These are phyloP conservation scores for Drosophila ficusphila DNA, from an alignment of 1,140 invertebrate genomes.

Conservation along the genomic window DNA sequence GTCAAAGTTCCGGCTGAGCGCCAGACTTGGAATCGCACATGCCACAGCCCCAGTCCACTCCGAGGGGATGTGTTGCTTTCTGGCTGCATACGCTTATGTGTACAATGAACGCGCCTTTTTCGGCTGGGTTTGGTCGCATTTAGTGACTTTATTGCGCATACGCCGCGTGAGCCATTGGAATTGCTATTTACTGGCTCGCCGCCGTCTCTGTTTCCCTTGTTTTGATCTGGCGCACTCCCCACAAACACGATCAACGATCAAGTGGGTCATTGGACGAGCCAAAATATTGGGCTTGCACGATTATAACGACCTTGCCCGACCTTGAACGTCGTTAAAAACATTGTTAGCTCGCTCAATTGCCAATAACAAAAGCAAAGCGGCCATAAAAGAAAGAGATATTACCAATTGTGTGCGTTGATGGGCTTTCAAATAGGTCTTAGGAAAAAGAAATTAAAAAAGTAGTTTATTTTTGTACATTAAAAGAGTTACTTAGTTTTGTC, in stretches of 20 bases:
- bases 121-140: slow-evolving; percentile 44
- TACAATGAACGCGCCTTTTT: slow-evolving; percentile 61
- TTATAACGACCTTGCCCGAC: slow-evolving; percentile 78
- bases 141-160: slow-evolving; percentile 67
- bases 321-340: slow-evolving; percentile 63
- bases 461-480: too few relatives aligned
- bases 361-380: slow-evolving; percentile 34
- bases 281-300: slow-evolving; percentile 43
- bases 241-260: slow-evolving; percentile 43
- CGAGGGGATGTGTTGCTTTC: slow-evolving; percentile 25
- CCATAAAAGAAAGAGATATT: slow-evolving; percentile 15
- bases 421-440: background rate
- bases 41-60: slow-evolving; percentile 25
- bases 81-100: slow-evolving; percentile 51
- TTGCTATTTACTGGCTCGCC: slow-evolving; percentile 30
- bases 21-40: slow-evolving; percentile 37
- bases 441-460: background rate
- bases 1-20: slow-evolving; percentile 73
- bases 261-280: slow-evolving; percentile 74
- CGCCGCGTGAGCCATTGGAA: slow-evolving; percentile 62
- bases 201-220: slow-evolving; percentile 14
- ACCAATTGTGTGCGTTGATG: background rate
- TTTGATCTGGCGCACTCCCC: slow-evolving; percentile 40
- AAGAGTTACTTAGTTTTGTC: too few relatives aligned
- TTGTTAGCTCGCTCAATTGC: slow-evolving; percentile 37